These are phyloP conservation scores for Aphis gossypii DNA, from an alignment of 1,140 invertebrate genomes.

Conservation along the genomic window DNA sequence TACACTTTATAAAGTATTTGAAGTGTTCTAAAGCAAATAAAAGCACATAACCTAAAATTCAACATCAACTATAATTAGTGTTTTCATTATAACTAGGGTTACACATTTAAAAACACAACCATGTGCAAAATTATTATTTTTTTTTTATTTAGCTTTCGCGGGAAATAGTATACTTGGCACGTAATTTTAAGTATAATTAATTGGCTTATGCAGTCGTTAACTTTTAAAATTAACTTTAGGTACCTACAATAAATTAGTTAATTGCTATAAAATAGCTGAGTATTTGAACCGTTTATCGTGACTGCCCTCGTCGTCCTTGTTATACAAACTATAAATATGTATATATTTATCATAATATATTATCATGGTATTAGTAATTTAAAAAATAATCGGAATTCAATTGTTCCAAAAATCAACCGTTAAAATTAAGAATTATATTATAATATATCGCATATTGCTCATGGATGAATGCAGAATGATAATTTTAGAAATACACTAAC, in stretches of 20 bases:
- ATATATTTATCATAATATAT: neutral
- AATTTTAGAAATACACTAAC: neutral
- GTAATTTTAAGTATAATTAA: neutral
- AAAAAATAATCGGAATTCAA: neutral
- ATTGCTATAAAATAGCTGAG: neutral
- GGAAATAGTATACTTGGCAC: neutral
- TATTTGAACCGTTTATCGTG: neutral
- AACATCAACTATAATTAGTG: neutral
- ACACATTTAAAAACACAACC: neutral
- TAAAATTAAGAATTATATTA: neutral
- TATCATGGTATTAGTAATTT: neutral
- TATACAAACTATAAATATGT: neutral
- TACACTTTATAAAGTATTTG: neutral
- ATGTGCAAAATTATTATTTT: slow-evolving; percentile 15
- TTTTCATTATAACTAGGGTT: slow-evolving; percentile 6
- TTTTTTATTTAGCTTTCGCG: slow-evolving; percentile 5
- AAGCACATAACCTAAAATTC: neutral
- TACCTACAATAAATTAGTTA: slow-evolving; percentile 24
- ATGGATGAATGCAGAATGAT: neutral
- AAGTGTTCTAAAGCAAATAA: neutral
- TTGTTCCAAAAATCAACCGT: neutral
- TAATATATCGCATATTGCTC: neutral
- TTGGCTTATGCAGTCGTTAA: neutral
- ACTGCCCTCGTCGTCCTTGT: neutral
- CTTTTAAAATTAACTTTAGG: slow-evolving; percentile 13